Evolutionary conservation across 2,888 invertebrate genomes (phyloP).

Genomic region (Epirrhoe alternata): DNA sequence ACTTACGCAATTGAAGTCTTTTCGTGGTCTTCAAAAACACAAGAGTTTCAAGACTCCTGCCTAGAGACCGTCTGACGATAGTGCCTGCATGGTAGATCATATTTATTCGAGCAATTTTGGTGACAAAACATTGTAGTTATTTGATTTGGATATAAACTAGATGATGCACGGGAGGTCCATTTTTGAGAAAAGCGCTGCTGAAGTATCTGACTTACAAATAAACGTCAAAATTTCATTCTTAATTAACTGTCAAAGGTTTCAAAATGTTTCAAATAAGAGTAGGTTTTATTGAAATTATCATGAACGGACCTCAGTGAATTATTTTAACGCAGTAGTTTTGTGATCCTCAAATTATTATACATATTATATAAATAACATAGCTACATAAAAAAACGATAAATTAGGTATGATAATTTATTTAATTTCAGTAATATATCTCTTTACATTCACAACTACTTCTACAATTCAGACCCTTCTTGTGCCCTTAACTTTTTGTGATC

Average conservation of each 20-base stretch:
- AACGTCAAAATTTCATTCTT: conserved; percentile 13
- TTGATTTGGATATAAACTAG: conserved; percentile 36
- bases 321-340: too few relatives aligned
- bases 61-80: conserved; percentile 53
- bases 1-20: conserved; percentile 43
- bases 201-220: neutral
- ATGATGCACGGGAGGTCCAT: conserved; percentile 34
- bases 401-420: conserved; percentile 17
- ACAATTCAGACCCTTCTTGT: conserved; percentile 22
- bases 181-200: conserved; percentile 18
- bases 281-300: neutral
- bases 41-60: conserved; percentile 47
- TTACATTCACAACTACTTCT: conserved; percentile 13
- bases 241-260: conserved; percentile 15
- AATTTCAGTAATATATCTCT: neutral
- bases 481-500: conserved; percentile 8
- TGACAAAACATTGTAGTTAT: conserved; percentile 41
- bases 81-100: conserved; percentile 67
- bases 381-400: neutral
- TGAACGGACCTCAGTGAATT: neutral
- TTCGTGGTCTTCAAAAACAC: conserved; percentile 39
- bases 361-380: neutral
- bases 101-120: conserved; percentile 57
- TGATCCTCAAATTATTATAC: neutral
- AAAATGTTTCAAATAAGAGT: neutral